phyloP scores from a whole-genome alignment of 2,888 invertebrate species.

The Andrena bicolor region DNA sequence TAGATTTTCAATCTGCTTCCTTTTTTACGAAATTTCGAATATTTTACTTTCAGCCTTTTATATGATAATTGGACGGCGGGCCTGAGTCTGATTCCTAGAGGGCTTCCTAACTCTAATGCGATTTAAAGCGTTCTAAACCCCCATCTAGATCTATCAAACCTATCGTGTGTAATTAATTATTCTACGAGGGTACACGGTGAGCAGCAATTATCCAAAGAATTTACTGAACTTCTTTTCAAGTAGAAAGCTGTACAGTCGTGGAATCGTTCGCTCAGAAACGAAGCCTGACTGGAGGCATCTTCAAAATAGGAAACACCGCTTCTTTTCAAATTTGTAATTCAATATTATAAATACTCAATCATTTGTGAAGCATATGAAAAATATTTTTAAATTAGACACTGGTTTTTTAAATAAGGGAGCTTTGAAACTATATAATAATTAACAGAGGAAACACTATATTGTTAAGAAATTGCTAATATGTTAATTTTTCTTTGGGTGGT shows the following conservation, averaged over 20 bases:
- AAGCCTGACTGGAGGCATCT: not conserved
- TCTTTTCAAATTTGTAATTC: too few species aligned
- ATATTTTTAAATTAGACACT: too few species aligned
- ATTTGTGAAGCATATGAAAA: too few species aligned
- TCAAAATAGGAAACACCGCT: not conserved
- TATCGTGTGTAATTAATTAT: conserved; percentile 10
- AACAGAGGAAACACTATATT: too few species aligned
- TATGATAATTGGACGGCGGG: conserved; percentile 4
- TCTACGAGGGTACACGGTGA: not conserved
- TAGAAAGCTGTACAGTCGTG: not conserved
- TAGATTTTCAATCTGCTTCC: conserved; percentile 42
- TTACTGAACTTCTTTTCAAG: not conserved
- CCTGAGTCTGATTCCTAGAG: not conserved
- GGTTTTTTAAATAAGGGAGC: too few species aligned
- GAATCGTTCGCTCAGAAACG: not conserved
- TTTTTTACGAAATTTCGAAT: conserved; percentile 41
- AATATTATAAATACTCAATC: too few species aligned
- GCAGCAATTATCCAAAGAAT: not conserved
- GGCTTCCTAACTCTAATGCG: not conserved
- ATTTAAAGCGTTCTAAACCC: conserved; percentile 7
- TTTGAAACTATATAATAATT: too few species aligned
- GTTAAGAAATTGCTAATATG: too few species aligned
- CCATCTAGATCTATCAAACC: not conserved
- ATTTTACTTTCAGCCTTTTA: conserved; percentile 12
- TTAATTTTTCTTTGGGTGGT: too few species aligned